Percentiles rank a stretch among this genome's conserved stretches.
Conservation (phyloP, 2,888 invertebrate species). For the Osmoderma eremita region DNA sequence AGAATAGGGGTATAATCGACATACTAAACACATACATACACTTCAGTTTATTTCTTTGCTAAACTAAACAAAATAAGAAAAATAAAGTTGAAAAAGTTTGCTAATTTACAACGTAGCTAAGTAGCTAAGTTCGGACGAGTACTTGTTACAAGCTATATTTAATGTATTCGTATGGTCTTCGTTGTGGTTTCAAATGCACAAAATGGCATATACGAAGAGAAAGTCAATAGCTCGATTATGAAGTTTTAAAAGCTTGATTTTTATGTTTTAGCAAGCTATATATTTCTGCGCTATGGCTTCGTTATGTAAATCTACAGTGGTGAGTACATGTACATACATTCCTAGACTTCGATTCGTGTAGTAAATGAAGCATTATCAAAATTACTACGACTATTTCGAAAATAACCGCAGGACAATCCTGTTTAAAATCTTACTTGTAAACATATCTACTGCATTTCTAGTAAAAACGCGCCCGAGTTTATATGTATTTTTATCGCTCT, state of each 20-base stretch:
- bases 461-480: neutral
- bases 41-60: neutral
- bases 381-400: neutral
- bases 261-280: slow-evolving; percentile 44
- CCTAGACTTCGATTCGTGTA: no score
- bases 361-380: neutral
- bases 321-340: slow-evolving; percentile 43
- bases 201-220: slow-evolving; percentile 40
- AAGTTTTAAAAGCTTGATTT: slow-evolving; percentile 30
- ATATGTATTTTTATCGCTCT: slow-evolving; percentile 6
- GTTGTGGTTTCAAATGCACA: slow-evolving; percentile 30
- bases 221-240: slow-evolving; percentile 33
- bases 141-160: slow-evolving; percentile 42
- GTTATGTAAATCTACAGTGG: slow-evolving; percentile 52
- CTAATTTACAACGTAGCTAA: slow-evolving; percentile 10
- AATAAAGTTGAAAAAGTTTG: neutral
- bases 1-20: no score
- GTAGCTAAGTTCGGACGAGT: slow-evolving; percentile 34
- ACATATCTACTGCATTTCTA: no score
- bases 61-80: neutral
- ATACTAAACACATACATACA: no score
- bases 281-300: slow-evolving; percentile 37
- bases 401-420: neutral
- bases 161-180: slow-evolving; percentile 28
- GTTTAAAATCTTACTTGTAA: no score